Percentiles rank a stretch among this genome's conserved stretches.
Evolutionary conservation across 2,797 vertebrate species (phyloP).

Genomic region (Catharus ustulatus): DNA sequence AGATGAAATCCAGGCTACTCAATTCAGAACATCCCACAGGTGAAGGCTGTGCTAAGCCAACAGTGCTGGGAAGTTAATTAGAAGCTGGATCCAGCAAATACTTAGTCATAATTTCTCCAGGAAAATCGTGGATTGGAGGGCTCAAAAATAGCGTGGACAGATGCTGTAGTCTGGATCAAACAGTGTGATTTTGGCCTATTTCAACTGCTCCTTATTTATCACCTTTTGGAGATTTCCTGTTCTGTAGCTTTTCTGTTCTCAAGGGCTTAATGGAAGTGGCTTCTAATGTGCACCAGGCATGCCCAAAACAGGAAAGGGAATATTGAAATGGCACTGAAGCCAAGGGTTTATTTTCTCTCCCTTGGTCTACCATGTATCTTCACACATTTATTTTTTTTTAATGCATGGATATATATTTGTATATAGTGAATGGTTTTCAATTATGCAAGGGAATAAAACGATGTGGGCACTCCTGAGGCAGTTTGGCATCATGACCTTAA

Average conservation of each 20-base stretch:
- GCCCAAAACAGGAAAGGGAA: neutral
- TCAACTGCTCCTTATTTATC: neutral
- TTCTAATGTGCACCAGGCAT: neutral
- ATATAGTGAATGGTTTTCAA: neutral
- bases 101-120: neutral
- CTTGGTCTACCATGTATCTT: neutral
- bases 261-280: neutral
- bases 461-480: neutral
- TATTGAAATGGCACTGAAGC: neutral
- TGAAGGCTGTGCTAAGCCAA: neutral
- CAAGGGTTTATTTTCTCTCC: neutral
- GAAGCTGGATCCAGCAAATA: neutral
- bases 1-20: neutral
- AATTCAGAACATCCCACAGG: conserved; percentile 5
- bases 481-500: neutral
- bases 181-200: neutral
- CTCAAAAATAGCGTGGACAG: neutral
- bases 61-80: neutral
- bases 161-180: neutral
- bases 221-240: neutral
- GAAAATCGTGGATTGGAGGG: neutral
- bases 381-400: neutral
- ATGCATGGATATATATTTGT: neutral
- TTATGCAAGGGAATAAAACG: neutral
- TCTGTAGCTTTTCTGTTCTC: neutral